Percentiles rank a stretch among this genome's conserved stretches.
These are phyloP conservation scores for Condylura cristata DNA, from an alignment of 2,113 vertebrate species.

Conservation along the genomic window DNA sequence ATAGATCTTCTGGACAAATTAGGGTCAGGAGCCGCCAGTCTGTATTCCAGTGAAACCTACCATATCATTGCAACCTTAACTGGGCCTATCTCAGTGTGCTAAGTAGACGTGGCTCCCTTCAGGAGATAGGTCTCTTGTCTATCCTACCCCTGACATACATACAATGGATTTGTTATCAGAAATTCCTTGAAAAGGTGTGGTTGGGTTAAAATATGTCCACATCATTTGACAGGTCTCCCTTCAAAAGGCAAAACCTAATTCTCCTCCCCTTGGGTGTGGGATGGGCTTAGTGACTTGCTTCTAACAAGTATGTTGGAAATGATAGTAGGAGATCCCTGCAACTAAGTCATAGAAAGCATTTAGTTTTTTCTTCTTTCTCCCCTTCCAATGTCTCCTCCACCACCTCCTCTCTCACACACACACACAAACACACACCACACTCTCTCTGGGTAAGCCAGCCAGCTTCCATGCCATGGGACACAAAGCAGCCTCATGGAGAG, in stretches of 20 bases:
- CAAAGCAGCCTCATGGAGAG: not conserved
- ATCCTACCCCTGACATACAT: not conserved
- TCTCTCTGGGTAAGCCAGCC: not conserved
- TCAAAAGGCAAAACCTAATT: not conserved
- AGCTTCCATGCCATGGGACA: not conserved
- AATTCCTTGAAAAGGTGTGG: not conserved
- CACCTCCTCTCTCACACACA: not conserved
- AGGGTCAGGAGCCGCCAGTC: not conserved
- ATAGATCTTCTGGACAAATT: not conserved
- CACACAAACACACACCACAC: no score
- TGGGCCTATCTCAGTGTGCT: not conserved
- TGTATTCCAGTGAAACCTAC: not conserved
- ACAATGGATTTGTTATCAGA: not conserved
- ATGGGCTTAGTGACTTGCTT: not conserved
- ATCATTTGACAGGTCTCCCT: not conserved
- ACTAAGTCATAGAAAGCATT: not conserved
- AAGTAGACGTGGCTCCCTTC: not conserved
- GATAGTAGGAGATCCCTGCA: not conserved
- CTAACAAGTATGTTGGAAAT: not conserved
- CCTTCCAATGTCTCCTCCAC: not conserved
- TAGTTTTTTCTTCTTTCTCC: not conserved
- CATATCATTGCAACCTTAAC: not conserved
- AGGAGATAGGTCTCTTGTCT: not conserved
- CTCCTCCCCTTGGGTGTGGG: not conserved
- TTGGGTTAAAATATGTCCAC: not conserved